phyloP scores from a whole-genome alignment of 64 coral and sea anemone species.

The Montipora sp. region DNA sequence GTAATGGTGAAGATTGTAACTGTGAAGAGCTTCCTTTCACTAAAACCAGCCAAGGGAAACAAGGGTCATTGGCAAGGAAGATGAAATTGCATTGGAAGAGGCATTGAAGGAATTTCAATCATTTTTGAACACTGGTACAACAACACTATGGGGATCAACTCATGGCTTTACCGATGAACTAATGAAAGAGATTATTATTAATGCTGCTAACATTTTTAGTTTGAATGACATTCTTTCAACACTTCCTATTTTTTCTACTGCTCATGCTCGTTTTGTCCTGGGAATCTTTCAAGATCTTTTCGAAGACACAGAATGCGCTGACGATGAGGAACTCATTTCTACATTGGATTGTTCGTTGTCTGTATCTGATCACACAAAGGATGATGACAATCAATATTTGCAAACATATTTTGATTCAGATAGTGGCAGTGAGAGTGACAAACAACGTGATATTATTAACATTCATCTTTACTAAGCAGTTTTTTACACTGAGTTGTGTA shows the following conservation, averaged over 20 bases:
- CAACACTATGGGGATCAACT: background rate
- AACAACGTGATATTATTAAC: background rate
- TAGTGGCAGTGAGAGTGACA: background rate
- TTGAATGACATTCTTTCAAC: background rate
- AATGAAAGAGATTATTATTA: background rate
- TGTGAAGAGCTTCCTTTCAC: slow-evolving; percentile 25
- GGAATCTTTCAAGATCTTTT: background rate
- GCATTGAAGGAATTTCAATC: slow-evolving; percentile 40
- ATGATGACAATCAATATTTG: background rate
- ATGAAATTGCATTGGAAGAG: slow-evolving; percentile 5
- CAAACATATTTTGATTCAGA: background rate
- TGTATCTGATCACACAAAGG: background rate
- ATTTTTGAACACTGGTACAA: background rate
- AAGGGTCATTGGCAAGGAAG: background rate
- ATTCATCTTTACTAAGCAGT: too few species aligned
- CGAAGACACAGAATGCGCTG: background rate
- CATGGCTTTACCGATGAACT: background rate
- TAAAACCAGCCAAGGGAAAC: background rate
- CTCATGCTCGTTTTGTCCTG: background rate
- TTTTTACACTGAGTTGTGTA: too few species aligned
- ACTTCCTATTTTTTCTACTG: slow-evolving; percentile 13
- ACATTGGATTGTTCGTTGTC: background rate
- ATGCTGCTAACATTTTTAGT: background rate
- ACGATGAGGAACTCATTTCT: background rate
- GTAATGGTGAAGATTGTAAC: slow-evolving; percentile 4